Percentiles rank a stretch among this genome's conserved stretches.
Conservation (phyloP, 2,888 invertebrate species). For the Crematogaster levior region DNA sequence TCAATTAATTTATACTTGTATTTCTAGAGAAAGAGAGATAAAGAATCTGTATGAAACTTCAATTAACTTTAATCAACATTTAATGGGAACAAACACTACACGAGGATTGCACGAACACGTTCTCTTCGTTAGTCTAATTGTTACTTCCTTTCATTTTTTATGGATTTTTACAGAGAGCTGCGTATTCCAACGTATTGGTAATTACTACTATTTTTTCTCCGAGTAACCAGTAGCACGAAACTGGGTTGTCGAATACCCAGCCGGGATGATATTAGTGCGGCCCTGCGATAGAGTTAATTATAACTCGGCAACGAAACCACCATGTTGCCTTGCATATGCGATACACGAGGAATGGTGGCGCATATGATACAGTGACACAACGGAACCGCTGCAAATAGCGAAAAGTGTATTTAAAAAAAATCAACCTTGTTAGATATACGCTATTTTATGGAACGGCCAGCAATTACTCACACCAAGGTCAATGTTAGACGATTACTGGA, state of each 20-base stretch:
- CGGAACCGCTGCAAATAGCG: slow-evolving; percentile 8
- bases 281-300: slow-evolving; percentile 78
- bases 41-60: not conserved
- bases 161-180: not conserved
- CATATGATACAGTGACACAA: slow-evolving; percentile 65
- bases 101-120: not conserved
- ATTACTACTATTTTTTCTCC: not conserved
- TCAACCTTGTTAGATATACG: slow-evolving; percentile 2
- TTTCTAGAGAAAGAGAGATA: not conserved
- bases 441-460: not conserved
- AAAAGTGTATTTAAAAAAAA: not conserved
- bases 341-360: slow-evolving; percentile 63
- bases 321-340: slow-evolving; percentile 71
- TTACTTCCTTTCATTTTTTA: not conserved
- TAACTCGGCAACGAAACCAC: slow-evolving; percentile 78
- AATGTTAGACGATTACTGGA: not conserved
- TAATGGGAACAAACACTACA: not conserved
- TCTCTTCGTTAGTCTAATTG: not conserved
- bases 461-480: not conserved
- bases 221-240: slow-evolving; percentile 8
- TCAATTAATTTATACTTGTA: not conserved
- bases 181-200: not conserved
- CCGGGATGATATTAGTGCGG: slow-evolving; percentile 54
- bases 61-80: slow-evolving; percentile 15
- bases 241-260: slow-evolving; percentile 61